phyloP scores from a whole-genome alignment of 2,113 vertebrate species.

The Hypocryptadius cinnamomeus region DNA sequence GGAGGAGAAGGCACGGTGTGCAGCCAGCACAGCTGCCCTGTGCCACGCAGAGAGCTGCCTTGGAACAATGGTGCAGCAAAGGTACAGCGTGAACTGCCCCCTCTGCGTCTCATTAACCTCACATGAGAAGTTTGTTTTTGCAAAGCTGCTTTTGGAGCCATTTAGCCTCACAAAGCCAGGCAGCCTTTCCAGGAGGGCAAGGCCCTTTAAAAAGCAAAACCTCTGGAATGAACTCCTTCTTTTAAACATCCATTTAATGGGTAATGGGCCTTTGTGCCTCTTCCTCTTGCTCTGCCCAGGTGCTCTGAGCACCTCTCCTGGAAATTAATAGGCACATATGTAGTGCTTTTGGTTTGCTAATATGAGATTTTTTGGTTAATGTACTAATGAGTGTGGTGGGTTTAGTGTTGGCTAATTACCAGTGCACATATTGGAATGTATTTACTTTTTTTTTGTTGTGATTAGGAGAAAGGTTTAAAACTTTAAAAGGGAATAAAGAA shows the following conservation, averaged over 20 bases:
- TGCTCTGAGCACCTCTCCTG: neutral
- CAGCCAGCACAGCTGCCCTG: neutral
- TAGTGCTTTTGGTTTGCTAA: neutral
- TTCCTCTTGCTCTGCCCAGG: neutral
- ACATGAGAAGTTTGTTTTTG: neutral
- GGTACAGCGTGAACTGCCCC: constrained; percentile 4
- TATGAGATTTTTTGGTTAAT: neutral
- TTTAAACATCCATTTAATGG: neutral
- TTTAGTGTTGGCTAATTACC: neutral
- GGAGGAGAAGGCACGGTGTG: neutral
- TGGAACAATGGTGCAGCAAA: constrained; percentile 35
- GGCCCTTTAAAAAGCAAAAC: neutral
- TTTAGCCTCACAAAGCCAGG: neutral
- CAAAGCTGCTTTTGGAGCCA: neutral
- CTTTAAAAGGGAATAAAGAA: neutral
- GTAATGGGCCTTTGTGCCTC: neutral
- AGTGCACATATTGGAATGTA: neutral
- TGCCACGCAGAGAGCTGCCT: neutral
- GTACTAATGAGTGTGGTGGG: neutral
- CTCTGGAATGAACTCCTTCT: neutral
- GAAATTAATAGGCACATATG: neutral
- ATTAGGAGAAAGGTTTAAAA: neutral
- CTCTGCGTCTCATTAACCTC: constrained; percentile 18
- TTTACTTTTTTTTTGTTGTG: neutral
- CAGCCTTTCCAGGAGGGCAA: neutral